Percentiles rank a stretch among this genome's conserved stretches.
These are phyloP conservation scores for Gibbula magus DNA, from an alignment of 2,888 invertebrate species.

Conservation along the genomic window DNA sequence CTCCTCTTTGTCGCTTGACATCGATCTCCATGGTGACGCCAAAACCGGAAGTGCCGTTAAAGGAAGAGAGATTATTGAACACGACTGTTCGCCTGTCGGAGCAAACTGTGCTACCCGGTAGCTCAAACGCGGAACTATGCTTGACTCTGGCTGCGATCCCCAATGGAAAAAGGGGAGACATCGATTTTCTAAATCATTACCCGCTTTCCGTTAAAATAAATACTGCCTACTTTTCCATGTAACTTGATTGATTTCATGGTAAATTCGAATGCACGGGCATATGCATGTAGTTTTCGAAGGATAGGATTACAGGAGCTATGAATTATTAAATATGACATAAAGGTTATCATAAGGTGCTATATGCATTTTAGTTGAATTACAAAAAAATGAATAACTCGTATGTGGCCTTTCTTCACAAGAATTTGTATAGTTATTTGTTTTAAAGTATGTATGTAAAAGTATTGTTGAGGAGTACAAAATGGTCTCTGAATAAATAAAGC, in stretches of 20 bases:
- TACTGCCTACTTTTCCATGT: neutral
- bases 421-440: no score
- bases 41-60: neutral
- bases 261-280: no score
- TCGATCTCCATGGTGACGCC: neutral
- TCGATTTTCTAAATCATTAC: constrained; percentile 2
- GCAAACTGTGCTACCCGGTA: neutral
- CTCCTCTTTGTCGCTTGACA: neutral
- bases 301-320: no score
- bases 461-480: no score
- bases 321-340: no score
- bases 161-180: neutral
- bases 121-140: neutral
- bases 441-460: no score
- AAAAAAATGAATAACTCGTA: no score
- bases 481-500: no score
- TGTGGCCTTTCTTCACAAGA: no score
- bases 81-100: neutral
- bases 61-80: neutral
- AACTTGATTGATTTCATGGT: neutral
- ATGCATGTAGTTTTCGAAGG: no score
- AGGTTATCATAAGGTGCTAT: no score
- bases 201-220: neutral
- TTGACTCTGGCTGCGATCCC: neutral
- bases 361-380: no score